These are phyloP conservation scores for Sibirionetta formosa DNA, from an alignment of 2,797 vertebrate genomes.

Conservation along the genomic window DNA sequence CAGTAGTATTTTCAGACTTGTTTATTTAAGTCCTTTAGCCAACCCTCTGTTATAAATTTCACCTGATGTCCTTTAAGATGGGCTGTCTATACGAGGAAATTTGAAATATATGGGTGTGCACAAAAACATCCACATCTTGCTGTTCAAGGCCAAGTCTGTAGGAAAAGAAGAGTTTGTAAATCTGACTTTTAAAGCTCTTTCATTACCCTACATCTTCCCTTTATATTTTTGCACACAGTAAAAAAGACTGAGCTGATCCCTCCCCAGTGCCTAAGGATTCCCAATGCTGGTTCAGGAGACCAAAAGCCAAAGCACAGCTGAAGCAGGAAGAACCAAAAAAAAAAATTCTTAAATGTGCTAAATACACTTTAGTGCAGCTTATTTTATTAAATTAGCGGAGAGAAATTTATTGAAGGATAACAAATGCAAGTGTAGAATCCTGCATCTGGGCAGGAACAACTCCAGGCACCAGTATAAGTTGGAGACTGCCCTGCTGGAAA, in stretches of 20 bases:
- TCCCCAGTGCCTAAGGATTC: background rate
- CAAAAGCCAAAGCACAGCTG: background rate
- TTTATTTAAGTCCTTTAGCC: background rate
- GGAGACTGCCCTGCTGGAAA: too few relatives aligned
- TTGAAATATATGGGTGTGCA: background rate
- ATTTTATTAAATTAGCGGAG: background rate
- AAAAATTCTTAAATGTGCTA: background rate
- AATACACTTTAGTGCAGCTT: background rate
- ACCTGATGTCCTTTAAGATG: background rate
- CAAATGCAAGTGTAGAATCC: too few relatives aligned
- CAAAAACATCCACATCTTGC: background rate
- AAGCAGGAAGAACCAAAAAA: background rate
- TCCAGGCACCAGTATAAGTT: too few relatives aligned
- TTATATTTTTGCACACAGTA: background rate
- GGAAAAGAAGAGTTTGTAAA: background rate
- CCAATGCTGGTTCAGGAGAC: background rate
- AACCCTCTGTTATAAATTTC: background rate
- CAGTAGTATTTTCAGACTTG: background rate
- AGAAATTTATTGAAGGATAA: too few relatives aligned
- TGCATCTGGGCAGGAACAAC: too few relatives aligned
- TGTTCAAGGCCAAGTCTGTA: background rate
- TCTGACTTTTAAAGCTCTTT: background rate
- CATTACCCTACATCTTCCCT: background rate
- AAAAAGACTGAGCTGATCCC: background rate
- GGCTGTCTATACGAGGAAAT: background rate